A percentile compares a stretch with the other conserved stretches of the same genome.
These are phyloP conservation scores for Myopa tessellatipennis DNA, from an alignment of 2,888 invertebrate species.

Conservation along the genomic window DNA sequence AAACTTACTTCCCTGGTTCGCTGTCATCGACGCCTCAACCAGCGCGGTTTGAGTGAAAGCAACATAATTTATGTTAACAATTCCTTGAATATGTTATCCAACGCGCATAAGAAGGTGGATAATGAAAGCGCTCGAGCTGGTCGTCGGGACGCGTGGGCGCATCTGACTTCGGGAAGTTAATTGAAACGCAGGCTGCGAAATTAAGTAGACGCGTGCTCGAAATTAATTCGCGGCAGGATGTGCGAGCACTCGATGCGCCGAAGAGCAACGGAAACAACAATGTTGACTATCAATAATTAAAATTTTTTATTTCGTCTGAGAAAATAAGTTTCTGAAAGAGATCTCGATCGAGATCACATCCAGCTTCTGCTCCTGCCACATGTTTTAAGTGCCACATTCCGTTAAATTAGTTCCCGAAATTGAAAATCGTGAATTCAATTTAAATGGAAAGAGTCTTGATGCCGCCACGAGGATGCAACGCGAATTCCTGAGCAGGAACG, in stretches of 20 bases:
- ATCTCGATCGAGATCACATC: not conserved
- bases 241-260: slow-evolving; percentile 8
- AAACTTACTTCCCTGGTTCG: slow-evolving; percentile 49
- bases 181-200: slow-evolving; percentile 45
- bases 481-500: not conserved
- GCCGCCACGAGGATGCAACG: not conserved
- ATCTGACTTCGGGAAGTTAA: slow-evolving; percentile 44
- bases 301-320: not conserved
- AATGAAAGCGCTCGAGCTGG: slow-evolving; percentile 1
- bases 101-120: slow-evolving; percentile 33
- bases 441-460: not conserved
- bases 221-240: slow-evolving; percentile 41
- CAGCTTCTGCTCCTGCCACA: not conserved
- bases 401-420: slow-evolving; percentile 25
- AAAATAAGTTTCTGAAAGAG: not conserved
- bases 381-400: not conserved
- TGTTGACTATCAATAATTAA: not conserved
- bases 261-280: not conserved
- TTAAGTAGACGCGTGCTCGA: slow-evolving; percentile 40
- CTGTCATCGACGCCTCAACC: not conserved
- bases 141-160: slow-evolving; percentile 27
- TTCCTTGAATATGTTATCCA: slow-evolving; percentile 34
- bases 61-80: slow-evolving; percentile 60
- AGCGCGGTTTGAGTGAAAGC: not conserved
- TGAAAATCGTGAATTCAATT: slow-evolving; percentile 31